Conservation (phyloP, 2,797 vertebrate genomes). For the Sebastes baramenuke region DNA sequence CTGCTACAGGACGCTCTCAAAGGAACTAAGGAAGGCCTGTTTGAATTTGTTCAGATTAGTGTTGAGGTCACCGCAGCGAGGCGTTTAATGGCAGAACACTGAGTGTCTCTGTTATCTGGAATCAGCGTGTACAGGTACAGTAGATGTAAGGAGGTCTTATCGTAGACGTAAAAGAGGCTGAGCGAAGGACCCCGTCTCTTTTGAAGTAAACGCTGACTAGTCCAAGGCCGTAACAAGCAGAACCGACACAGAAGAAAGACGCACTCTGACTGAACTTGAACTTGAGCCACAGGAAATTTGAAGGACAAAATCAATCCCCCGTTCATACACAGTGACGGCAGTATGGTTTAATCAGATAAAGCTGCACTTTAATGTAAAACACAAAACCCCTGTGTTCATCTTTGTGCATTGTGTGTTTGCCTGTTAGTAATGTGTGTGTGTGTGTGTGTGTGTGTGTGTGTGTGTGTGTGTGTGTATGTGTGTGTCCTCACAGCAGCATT, state of each 20-base stretch:
- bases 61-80: not conserved
- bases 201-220: not conserved
- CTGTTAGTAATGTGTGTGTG: not conserved
- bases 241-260: not conserved
- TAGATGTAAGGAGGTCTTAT: not conserved
- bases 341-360: constrained; percentile 38
- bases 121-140: constrained; percentile 22
- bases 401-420: not conserved
- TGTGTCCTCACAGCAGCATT: constrained; percentile 20
- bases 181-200: not conserved
- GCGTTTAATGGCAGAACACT: not conserved
- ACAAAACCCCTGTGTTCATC: constrained; percentile 3
- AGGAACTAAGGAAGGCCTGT: not conserved
- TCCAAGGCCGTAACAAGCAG: not conserved
- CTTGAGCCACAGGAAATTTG: constrained; percentile 32
- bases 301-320: constrained; percentile 12
- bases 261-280: constrained; percentile 22
- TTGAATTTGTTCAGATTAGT: not conserved
- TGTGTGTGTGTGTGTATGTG: not conserved
- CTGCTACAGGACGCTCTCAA: not conserved
- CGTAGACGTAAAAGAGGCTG: not conserved
- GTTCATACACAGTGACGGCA: constrained; percentile 21
- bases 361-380: constrained; percentile 25
- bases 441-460: not conserved
- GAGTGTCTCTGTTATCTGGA: constrained; percentile 5